These are phyloP conservation scores for Azemiops feae DNA, from an alignment of 2,113 vertebrate species.

Conservation along the genomic window DNA sequence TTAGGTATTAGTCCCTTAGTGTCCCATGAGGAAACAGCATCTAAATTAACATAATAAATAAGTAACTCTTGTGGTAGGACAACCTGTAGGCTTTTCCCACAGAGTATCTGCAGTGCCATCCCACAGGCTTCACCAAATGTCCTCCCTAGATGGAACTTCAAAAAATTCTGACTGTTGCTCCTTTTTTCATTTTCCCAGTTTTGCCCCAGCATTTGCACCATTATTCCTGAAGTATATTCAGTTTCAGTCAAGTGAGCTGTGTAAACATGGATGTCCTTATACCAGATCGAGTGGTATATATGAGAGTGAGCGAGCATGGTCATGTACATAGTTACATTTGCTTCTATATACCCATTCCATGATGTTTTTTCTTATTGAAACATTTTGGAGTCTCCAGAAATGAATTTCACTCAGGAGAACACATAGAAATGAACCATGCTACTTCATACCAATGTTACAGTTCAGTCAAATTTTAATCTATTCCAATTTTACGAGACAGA, in stretches of 20 bases:
- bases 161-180: background rate
- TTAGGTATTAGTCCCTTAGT: background rate
- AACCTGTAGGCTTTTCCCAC: background rate
- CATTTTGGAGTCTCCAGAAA: constrained; percentile 61
- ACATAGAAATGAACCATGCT: constrained; percentile 73
- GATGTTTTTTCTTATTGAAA: constrained; percentile 46
- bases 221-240: background rate
- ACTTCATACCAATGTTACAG: constrained; percentile 52
- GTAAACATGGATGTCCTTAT: background rate
- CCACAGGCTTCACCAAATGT: background rate
- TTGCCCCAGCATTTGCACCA: background rate
- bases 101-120: background rate
- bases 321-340: background rate
- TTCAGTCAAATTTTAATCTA: constrained; percentile 62
- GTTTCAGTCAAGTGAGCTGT: background rate
- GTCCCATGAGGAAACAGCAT: background rate
- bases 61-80: background rate
- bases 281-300: background rate
- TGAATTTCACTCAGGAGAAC: constrained; percentile 71
- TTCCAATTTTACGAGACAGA: constrained; percentile 73
- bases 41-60: background rate
- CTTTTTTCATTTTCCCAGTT: background rate
- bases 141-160: background rate
- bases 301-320: background rate
- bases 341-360: background rate